phyloP scores from a whole-genome alignment of 2,113 vertebrate genomes.

The Notarius lentiginosus region DNA sequence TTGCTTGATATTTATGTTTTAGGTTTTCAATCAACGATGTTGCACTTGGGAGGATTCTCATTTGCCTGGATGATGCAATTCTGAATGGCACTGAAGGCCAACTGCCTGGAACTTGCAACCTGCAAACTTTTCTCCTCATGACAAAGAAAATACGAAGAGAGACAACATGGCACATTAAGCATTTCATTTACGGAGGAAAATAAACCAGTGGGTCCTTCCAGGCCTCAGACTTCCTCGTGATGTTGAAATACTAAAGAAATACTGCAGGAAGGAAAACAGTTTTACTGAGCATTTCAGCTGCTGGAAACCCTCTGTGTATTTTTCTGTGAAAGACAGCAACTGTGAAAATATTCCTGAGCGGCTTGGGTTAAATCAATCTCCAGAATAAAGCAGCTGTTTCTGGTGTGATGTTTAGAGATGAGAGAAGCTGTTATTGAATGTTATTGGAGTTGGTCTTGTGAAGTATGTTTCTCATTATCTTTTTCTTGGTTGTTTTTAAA shows the following conservation, averaged over 20 bases:
- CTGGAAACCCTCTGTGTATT: constrained; percentile 23
- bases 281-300: constrained; percentile 45
- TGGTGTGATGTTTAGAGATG: constrained; percentile 70
- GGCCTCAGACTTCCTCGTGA: constrained; percentile 37
- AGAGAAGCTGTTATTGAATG: constrained; percentile 66
- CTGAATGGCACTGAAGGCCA: constrained; percentile 29
- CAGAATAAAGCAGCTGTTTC: constrained; percentile 63
- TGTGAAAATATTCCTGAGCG: constrained; percentile 66
- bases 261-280: constrained; percentile 47
- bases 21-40: constrained; percentile 27
- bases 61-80: constrained; percentile 38
- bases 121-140: constrained; percentile 12
- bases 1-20: constrained; percentile 68
- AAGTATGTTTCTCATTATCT: constrained; percentile 64
- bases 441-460: constrained; percentile 74
- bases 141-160: constrained; percentile 3
- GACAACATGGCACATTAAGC: constrained; percentile 34
- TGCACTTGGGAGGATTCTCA: constrained; percentile 35
- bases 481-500: constrained; percentile 63
- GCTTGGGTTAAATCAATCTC: constrained; percentile 61
- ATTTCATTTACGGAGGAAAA: constrained; percentile 36
- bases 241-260: constrained; percentile 47
- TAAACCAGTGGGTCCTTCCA: constrained; percentile 32
- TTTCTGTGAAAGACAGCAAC: constrained; percentile 66
- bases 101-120: constrained; percentile 21